Evolutionary conservation across 1,140 invertebrate species (phyloP).

Genomic region (Pseudomyrmex dendroicus): DNA sequence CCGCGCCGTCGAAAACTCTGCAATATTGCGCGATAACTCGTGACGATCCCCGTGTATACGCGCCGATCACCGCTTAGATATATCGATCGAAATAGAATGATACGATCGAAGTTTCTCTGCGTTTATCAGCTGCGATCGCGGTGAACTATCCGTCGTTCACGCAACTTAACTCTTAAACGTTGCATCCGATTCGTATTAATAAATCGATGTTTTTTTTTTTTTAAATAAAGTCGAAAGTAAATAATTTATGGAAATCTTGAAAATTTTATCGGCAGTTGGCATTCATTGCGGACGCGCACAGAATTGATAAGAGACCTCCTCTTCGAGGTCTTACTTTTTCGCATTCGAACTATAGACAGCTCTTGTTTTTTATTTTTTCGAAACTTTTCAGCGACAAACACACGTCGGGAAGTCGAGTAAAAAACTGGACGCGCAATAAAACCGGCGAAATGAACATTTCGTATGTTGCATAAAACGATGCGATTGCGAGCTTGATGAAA

Average conservation of each 20-base stretch:
- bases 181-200: neutral
- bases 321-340: too few relatives aligned
- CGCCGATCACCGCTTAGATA: conserved; percentile 30
- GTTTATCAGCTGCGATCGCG: neutral
- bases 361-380: too few relatives aligned
- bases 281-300: too few relatives aligned
- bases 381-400: too few relatives aligned
- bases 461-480: neutral
- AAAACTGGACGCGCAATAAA: neutral
- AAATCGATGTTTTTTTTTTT: neutral
- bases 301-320: too few relatives aligned
- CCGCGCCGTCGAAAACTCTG: conserved; percentile 40
- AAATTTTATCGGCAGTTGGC: too few relatives aligned
- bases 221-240: conserved; percentile 7
- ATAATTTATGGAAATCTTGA: too few relatives aligned
- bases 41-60: conserved; percentile 8
- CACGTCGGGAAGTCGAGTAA: neutral
- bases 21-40: conserved; percentile 51
- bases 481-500: conserved; percentile 8
- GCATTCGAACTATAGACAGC: too few relatives aligned
- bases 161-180: neutral
- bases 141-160: conserved; percentile 31
- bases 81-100: conserved; percentile 46
- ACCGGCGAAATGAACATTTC: too few relatives aligned
- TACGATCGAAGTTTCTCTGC: conserved; percentile 21